Percentiles rank a stretch among this genome's conserved stretches.
Evolutionary conservation across 1,140 invertebrate species (phyloP).

Genomic region (Zaprionus nigranus): DNA sequence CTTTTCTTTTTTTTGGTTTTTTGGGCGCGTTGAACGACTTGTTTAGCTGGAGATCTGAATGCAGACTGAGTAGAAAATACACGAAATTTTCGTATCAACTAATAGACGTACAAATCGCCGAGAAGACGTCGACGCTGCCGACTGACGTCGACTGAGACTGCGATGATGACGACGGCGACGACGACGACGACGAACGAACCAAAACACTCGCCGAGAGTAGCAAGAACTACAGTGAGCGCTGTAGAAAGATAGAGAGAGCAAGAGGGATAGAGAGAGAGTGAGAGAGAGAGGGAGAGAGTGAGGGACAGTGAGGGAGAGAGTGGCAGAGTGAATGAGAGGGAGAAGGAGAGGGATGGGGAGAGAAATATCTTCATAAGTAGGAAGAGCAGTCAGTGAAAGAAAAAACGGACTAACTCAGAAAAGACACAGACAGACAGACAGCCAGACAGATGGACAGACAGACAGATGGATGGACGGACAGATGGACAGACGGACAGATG

Average conservation of each 20-base stretch:
- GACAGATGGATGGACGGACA: constrained; percentile 11
- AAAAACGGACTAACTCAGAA: background rate
- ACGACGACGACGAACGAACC: constrained; percentile 40
- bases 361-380: constrained; percentile 14
- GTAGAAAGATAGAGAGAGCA: background rate
- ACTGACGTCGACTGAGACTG: constrained; percentile 13
- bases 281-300: too few relatives aligned
- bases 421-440: constrained; percentile 20
- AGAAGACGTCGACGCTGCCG: constrained; percentile 36
- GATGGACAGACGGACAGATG: constrained; percentile 17
- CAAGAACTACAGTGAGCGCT: constrained; percentile 7
- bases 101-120: constrained; percentile 56
- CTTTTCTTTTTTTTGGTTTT: constrained; percentile 6
- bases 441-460: constrained; percentile 7
- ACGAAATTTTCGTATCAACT: constrained; percentile 74
- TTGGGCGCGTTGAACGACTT: constrained; percentile 49
- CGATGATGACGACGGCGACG: constrained; percentile 16
- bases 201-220: constrained; percentile 63
- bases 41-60: constrained; percentile 73
- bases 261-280: background rate
- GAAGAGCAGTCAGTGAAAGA: too few relatives aligned
- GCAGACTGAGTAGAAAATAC: constrained; percentile 77
- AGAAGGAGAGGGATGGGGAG: constrained; percentile 23
- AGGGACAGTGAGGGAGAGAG: constrained; percentile 1
- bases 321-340: constrained; percentile 6